Base-by-base conservation (phyloP, 2,113 vertebrate genomes). In the Leptobrachium leishanense region DNA sequence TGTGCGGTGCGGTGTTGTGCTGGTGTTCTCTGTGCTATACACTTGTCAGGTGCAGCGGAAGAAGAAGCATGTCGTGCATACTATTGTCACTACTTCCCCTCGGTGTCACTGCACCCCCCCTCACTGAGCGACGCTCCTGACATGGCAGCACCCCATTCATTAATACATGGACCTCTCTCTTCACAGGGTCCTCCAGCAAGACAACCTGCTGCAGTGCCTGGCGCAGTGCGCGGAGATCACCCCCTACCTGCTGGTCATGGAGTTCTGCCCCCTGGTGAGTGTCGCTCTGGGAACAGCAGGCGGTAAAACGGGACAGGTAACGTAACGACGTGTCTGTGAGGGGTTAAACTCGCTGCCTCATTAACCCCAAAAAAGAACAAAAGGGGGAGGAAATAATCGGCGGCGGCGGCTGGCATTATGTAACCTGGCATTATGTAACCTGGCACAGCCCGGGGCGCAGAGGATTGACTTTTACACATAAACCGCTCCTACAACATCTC, bases 201-300 rank as follows among this genome's bases (percentile, higher is more conserved):
- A 91, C 15, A 95, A 96, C 73, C 93, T 99, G 85, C 91, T 99
- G 81, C 96, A 95, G 88, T 99, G 97, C 85, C 84, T 99, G 90
- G 92, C 95, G 39, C 97, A 98, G 89, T 98, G 95, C 1, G 91
- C 95, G 0, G 97, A 99, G 88, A 90, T 95, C 87, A 94, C 96
- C 0, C 98, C 98, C 0, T 98, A 97, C 88, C 92, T 99, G 89
- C 90, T 99, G 86, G 94, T 99, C 80, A 96, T 99, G 97, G 98
- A 99, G 86, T 95, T 98, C 84, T 99, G 98, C 85, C 95, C 97
- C 0, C 88, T 99, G 95, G 98, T 99, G 88, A 93, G 97, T 92
- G 20, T 5, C 11, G 5, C 10, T 7, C 13, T 2, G 5, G 20
- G 5, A 64, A 64, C 62, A 64, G 5, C 2, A 20, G 55, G 11